Base-by-base conservation (phyloP, 2,797 vertebrate species). In the Ficedula albicollis region DNA sequence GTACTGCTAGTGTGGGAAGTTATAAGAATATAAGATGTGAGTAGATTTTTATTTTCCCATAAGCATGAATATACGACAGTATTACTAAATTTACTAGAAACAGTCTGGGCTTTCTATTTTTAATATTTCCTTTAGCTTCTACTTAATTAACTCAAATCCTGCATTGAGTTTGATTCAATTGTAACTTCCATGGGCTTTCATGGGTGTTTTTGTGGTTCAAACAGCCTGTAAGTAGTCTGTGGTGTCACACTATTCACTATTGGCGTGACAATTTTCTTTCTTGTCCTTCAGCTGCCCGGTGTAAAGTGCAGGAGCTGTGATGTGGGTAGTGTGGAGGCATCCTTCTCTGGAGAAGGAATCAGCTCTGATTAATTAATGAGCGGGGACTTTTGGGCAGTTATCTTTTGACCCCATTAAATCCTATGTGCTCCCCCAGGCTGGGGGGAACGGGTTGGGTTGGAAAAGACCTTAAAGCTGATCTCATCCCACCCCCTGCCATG, bases 391-490 rank as follows among this genome's bases (percentile, higher is more conserved):
- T 4, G 4, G 23, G 16, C 41, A 19, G 9, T 2, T 11, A 1
- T 16, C 21, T 22, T 30, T n/a, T 1, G 2, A 2, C 2, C 13
- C 13, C 0, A 0, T 27, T 51, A 25, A 60, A 30, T 6, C 5
- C 29, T 6, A 0, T 16, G 49, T 15, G 20, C 11, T 58, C 10
- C 19, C 5, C 2, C 7, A n/a, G 34, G 19, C 15, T 46, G 11
- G 6, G 22, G 44, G 21, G 36, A 20, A 21, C 4, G 19, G 22
- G 4, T 12, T 41, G 48, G 18, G 22, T 3, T n/a, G 41, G 19
- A 62, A 49, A 27, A 23, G 22, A 29, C 11, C 8, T 38, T 8
- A 55, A 62, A 49, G 18, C 36, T 0, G 2, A 68, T 36, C 13
- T n/a, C 9, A 34, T 29, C 6, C 10, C 25, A 38, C 21, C 4